Percentiles rank a stretch among this genome's conserved stretches.
Evolutionary conservation across 2,113 vertebrate species (phyloP).

Genomic region (Pteruthius melanotis): DNA sequence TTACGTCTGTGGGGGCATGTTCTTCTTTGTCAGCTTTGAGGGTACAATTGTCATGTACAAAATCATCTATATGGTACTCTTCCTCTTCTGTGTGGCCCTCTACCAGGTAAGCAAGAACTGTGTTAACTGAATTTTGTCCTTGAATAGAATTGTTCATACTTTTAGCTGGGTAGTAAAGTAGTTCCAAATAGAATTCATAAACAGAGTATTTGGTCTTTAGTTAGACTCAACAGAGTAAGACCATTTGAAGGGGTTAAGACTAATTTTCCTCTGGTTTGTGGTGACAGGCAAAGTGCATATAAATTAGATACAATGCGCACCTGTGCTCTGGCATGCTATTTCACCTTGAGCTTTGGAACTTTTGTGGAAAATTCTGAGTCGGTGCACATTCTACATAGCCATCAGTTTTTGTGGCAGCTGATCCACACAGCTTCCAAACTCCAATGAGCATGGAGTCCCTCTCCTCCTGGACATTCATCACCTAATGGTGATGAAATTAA

Average conservation of each 20-base stretch:
- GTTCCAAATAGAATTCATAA: neutral
- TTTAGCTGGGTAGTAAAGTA: neutral
- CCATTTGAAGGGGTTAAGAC: neutral
- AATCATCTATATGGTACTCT: conserved; percentile 99
- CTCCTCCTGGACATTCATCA: neutral
- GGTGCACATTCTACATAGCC: neutral
- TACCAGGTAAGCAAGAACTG: conserved; percentile 84
- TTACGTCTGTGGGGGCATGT: conserved; percentile 97
- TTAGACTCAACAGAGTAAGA: neutral
- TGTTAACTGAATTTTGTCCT: neutral
- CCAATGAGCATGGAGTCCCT: neutral
- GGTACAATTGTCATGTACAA: conserved; percentile 97
- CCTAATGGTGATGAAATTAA: neutral
- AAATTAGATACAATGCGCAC: neutral
- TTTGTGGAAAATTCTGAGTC: neutral
- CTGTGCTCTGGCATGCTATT: neutral
- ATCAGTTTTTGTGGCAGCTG: neutral
- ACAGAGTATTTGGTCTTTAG: neutral
- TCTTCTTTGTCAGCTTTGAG: conserved; percentile 98
- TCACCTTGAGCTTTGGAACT: neutral
- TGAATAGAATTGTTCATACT: neutral
- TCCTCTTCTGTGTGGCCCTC: conserved; percentile 94
- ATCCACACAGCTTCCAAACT: neutral
- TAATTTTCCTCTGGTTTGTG: neutral
- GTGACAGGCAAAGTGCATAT: neutral